Conservation (phyloP, 1,140 invertebrate genomes). For the Schlechtendalia chinensis region DNA sequence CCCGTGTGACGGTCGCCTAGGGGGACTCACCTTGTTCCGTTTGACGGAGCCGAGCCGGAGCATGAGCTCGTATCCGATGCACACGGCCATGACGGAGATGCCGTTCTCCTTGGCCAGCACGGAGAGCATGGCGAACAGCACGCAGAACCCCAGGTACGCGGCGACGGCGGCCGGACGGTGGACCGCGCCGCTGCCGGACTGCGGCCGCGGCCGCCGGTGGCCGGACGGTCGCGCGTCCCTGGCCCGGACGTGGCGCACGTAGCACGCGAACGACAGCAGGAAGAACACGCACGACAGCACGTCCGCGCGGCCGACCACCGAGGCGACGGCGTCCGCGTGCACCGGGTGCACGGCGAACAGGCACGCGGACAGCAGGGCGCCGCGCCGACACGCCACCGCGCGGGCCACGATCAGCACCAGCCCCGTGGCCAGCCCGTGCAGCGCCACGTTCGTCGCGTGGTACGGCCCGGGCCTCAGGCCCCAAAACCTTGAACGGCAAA, state of each 20-base stretch:
- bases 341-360: conserved; percentile 93
- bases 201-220: conserved; percentile 59
- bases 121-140: conserved; percentile 70
- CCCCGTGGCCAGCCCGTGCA: conserved; percentile 75
- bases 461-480: conserved; percentile 72
- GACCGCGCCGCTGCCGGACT: too few species aligned
- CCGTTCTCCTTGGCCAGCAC: conserved; percentile 92
- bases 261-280: conserved; percentile 79
- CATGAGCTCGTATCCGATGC: conserved; percentile 55
- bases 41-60: conserved; percentile 29
- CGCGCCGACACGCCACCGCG: conserved; percentile 54
- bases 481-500: conserved; percentile 60
- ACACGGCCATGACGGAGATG: conserved; percentile 82
- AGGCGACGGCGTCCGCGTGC: conserved; percentile 92
- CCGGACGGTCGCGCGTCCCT: not conserved
- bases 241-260: conserved; percentile 61
- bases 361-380: conserved; percentile 64
- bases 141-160: conserved; percentile 80
- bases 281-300: conserved; percentile 87
- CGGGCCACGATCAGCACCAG: conserved; percentile 65
- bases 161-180: conserved; percentile 64
- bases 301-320: conserved; percentile 92
- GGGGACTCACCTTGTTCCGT: conserved; percentile 14
- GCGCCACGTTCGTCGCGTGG: conserved; percentile 77
- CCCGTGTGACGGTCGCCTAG: too few species aligned